Percentiles rank a stretch among this genome's conserved stretches.
Evolutionary conservation across 2,888 invertebrate species (phyloP).

Genomic region (Dinocampus coccinellae): DNA sequence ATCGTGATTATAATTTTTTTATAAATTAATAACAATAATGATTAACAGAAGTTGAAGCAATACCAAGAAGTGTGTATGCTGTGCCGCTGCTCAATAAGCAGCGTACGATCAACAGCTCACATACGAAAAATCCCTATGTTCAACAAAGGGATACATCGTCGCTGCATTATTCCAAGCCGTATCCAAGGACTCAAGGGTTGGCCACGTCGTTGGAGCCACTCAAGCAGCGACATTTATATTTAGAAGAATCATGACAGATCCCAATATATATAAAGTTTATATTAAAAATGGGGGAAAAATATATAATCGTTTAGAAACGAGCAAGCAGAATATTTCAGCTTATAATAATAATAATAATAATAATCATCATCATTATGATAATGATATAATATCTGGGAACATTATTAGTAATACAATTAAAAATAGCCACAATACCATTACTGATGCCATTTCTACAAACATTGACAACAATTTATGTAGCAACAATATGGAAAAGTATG

Average conservation of each 20-base stretch:
- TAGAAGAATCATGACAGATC: conserved; percentile 50
- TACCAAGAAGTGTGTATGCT: conserved; percentile 60
- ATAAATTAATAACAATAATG: neutral
- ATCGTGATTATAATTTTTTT: no score
- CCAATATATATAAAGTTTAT: conserved; percentile 27
- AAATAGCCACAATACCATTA: neutral
- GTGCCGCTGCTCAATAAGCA: conserved; percentile 49
- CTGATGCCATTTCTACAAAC: neutral
- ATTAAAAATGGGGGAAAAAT: conserved; percentile 1
- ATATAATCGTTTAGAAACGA: conserved; percentile 18
- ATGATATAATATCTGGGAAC: neutral
- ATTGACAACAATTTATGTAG: no score
- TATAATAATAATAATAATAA: conserved; percentile 42
- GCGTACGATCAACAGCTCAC: conserved; percentile 49
- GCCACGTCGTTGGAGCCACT: conserved; percentile 66
- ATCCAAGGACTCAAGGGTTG: conserved; percentile 65
- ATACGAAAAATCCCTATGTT: conserved; percentile 63
- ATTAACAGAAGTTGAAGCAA: conserved; percentile 50
- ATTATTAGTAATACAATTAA: neutral
- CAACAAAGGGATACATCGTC: conserved; percentile 52
- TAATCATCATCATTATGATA: conserved; percentile 43
- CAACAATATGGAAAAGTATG: conserved; percentile 13
- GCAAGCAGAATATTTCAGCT: conserved; percentile 22
- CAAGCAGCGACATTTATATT: conserved; percentile 58
- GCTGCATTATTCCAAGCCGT: conserved; percentile 55